Evolutionary conservation across 2,797 vertebrate species (phyloP).

Genomic region (Discoglossus pictus): DNA sequence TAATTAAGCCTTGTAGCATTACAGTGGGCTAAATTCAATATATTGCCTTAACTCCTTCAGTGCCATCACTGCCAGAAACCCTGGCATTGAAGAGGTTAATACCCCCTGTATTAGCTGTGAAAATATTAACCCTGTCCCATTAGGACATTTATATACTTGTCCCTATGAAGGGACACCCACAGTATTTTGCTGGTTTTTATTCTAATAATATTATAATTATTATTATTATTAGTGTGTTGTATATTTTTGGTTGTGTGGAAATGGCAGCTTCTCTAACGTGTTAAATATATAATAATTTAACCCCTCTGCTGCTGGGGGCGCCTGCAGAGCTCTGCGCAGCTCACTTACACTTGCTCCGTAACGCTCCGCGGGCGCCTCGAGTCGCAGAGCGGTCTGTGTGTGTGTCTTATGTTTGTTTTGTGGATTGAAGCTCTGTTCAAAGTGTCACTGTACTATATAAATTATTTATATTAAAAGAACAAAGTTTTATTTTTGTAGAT

Average conservation of each 20-base stretch:
- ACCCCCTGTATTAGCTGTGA: conserved; percentile 37
- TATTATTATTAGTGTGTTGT: conserved; percentile 44
- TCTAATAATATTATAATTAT: conserved; percentile 49
- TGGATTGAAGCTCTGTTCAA: conserved; percentile 40
- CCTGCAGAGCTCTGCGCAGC: neutral
- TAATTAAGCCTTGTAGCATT: conserved; percentile 29
- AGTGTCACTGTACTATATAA: conserved; percentile 83
- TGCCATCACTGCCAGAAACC: conserved; percentile 4
- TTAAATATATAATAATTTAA: conserved; percentile 30
- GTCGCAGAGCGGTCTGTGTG: conserved; percentile 6
- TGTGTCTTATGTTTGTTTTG: conserved; percentile 33
- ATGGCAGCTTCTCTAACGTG: conserved; percentile 42
- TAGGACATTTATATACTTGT: conserved; percentile 44
- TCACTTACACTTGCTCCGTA: neutral
- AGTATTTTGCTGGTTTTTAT: conserved; percentile 29
- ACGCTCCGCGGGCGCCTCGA: neutral
- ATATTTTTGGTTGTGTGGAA: conserved; percentile 37
- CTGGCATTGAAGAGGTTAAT: conserved; percentile 41
- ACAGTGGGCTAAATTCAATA: neutral
- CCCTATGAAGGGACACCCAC: conserved; percentile 39
- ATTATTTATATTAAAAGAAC: conserved; percentile 96
- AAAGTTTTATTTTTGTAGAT: conserved; percentile 99
- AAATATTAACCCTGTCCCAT: conserved; percentile 28
- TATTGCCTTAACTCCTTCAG: conserved; percentile 5
- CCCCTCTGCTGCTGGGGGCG: neutral